Percentiles rank a stretch among this genome's conserved stretches.
phyloP scores from a whole-genome alignment of 1,140 invertebrate genomes.

The Halyomorpha halys region DNA sequence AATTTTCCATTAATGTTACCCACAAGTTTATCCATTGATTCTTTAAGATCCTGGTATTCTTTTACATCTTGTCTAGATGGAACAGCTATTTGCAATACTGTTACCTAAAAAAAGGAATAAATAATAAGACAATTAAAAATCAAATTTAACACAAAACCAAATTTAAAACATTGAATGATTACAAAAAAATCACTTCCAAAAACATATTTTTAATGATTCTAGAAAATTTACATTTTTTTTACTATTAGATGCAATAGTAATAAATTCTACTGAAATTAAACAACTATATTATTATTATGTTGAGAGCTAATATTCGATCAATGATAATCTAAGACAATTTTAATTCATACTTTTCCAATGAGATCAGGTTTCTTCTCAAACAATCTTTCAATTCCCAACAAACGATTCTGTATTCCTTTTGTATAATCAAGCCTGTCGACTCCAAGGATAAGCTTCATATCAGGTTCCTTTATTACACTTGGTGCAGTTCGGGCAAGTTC shows the following conservation, averaged over 20 bases:
- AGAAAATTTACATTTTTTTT: too few species aligned
- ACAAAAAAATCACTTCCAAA: too few species aligned
- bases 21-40: slow-evolving; percentile 81
- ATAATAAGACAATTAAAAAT: too few species aligned
- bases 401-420: slow-evolving; percentile 74
- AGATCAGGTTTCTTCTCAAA: slow-evolving; percentile 78
- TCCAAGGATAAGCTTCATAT: slow-evolving; percentile 70
- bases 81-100: slow-evolving; percentile 73
- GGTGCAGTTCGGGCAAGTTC: slow-evolving; percentile 67
- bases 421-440: slow-evolving; percentile 86
- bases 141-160: not conserved
- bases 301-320: too few species aligned
- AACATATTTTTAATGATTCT: too few species aligned
- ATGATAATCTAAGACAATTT: too few species aligned
- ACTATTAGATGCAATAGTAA: too few species aligned
- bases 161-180: slow-evolving; percentile 7
- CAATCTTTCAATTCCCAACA: slow-evolving; percentile 73
- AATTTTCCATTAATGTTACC: slow-evolving; percentile 78
- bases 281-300: not conserved
- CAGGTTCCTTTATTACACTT: slow-evolving; percentile 42
- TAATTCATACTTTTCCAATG: slow-evolving; percentile 55
- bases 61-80: slow-evolving; percentile 81
- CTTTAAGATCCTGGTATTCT: slow-evolving; percentile 82
- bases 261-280: not conserved
- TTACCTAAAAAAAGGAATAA: slow-evolving; percentile 37